A percentile compares a stretch with the other conserved stretches of the same genome.
Evolutionary conservation across 2,113 vertebrate species (phyloP).

Genomic region (Petrocephalus zakoni): DNA sequence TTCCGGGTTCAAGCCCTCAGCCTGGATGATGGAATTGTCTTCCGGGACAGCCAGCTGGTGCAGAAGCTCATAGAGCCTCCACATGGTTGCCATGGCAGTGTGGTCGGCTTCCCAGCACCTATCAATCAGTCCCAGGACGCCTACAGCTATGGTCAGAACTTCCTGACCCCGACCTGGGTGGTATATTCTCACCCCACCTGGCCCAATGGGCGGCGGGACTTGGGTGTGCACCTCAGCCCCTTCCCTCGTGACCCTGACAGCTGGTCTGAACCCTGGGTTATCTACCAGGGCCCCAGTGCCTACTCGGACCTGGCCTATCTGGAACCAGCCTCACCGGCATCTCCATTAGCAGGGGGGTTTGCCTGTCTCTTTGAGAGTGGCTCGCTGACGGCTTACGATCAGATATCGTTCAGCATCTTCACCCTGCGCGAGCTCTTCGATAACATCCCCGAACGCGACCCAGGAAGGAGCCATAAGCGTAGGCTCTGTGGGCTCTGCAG

Average conservation of each 20-base stretch:
- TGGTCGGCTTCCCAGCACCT: conserved; percentile 79
- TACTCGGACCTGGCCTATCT: conserved; percentile 86
- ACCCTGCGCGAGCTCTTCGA: conserved; percentile 77
- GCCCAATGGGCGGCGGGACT: conserved; percentile 64
- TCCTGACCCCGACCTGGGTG: conserved; percentile 75
- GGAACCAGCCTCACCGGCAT: conserved; percentile 53
- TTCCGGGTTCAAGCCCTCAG: conserved; percentile 85
- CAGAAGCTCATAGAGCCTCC: conserved; percentile 71
- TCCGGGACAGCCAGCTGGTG: conserved; percentile 76
- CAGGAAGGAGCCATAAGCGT: conserved; percentile 31
- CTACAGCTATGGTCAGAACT: conserved; percentile 25
- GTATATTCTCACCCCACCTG: conserved; percentile 82
- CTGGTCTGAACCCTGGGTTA: conserved; percentile 87
- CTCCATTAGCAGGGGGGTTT: conserved; percentile 54
- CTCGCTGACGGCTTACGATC: conserved; percentile 70
- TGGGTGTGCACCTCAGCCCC: conserved; percentile 78
- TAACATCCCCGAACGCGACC: conserved; percentile 57
- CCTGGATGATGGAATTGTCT: conserved; percentile 67
- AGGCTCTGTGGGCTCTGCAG: conserved; percentile 44
- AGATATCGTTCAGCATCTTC: conserved; percentile 87
- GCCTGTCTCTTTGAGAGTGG: conserved; percentile 87
- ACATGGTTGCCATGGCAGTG: conserved; percentile 84
- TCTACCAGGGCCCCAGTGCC: conserved; percentile 84
- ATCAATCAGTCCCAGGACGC: conserved; percentile 26
- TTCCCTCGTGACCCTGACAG: conserved; percentile 77